Conservation (phyloP, 2,113 vertebrate genomes). For the Callipepla squamata region DNA sequence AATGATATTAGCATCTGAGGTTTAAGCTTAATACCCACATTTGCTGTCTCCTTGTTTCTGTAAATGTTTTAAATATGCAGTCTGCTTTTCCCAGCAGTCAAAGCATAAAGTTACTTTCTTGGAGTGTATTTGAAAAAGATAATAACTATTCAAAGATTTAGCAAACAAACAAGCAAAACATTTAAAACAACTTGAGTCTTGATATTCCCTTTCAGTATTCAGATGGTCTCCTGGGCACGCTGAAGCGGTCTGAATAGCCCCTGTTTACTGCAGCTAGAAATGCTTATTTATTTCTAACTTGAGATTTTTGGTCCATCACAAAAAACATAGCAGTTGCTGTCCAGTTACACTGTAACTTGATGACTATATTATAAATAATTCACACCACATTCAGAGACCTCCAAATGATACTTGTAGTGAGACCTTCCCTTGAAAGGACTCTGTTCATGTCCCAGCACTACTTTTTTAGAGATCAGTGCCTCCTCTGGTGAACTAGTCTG, state of each 20-base stretch:
- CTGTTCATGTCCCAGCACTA: neutral
- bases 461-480: neutral
- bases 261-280: neutral
- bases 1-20: neutral
- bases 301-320: neutral
- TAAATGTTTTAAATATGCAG: conserved; percentile 5
- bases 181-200: neutral
- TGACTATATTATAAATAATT: neutral
- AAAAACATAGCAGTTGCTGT: neutral
- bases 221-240: neutral
- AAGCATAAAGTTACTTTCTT: neutral
- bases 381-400: neutral
- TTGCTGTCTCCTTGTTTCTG: conserved; percentile 7
- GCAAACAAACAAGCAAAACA: neutral
- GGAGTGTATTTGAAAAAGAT: neutral
- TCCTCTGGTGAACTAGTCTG: neutral
- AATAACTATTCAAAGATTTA: neutral
- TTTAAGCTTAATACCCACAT: neutral
- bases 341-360: neutral
- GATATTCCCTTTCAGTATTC: neutral
- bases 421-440: neutral
- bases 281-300: neutral
- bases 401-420: neutral
- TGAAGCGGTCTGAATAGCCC: neutral
- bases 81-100: conserved; percentile 1